Evolutionary conservation across 1,140 invertebrate genomes (phyloP), one percentile per base, ranked within the genome.

Genomic region (Euschistus heros): DNA sequence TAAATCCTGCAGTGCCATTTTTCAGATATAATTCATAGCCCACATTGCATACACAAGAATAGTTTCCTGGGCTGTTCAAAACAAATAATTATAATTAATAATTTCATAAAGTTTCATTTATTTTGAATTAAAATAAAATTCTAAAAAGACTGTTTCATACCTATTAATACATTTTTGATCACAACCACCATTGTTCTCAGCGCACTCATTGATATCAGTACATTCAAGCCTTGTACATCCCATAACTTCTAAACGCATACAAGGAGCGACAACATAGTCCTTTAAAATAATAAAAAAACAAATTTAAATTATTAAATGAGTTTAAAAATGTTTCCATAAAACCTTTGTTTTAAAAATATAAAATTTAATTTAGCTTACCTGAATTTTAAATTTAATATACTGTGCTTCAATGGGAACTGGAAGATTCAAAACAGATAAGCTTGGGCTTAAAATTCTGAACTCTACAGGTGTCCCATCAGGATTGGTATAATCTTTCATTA

Each of bases 121-220:
- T 17, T 61, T n/a, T 61, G 2, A 15, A 37, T 42, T 13, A 60
- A 30, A 60, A 64, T 30, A 30, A 64, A 30, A 33, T n/a, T 52
- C 24, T 24, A 27, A 1, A 59, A 7, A 59, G 8, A 7, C 3
- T 7, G 14, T 46, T 62, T 75, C 74, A 75, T 75, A 81, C 80
- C 79, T 88, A 72, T 96, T 96, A 52, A 93, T 81, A 77, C 93
- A 96, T 76, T 93, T 92, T 72, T 95, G 92, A 72, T 96, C 88
- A 76, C 94, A 97, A 20, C 91, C 92, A 10, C 94, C 94, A 75
- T 97, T 97, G 66, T 89, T 86, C 20, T 80, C 80, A 59, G 81
- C 80, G 75, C 94, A 98, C 76, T 98, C 94, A 73, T 97, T 96
- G 33, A 95, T 85, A 74, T 97, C 94, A 13, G 82, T 80, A 74